Conservation (phyloP, 2,888 invertebrate genomes). For the Rhimphoctona megacephalus region DNA sequence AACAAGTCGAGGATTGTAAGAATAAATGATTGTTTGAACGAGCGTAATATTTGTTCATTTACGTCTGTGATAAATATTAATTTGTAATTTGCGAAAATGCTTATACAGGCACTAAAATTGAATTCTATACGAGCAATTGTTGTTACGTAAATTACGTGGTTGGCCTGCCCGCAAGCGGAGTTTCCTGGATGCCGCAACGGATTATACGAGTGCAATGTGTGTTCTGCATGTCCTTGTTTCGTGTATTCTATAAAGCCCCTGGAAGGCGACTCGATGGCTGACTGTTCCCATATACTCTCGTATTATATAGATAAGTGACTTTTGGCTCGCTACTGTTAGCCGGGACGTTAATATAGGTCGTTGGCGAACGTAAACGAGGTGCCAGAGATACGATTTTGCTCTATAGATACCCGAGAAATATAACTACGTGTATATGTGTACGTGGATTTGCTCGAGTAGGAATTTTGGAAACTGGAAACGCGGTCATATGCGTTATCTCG, state of each 20-base stretch:
- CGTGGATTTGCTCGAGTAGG: not conserved
- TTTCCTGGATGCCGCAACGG: conserved; percentile 38
- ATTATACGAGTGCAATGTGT: conserved; percentile 49
- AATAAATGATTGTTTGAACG: not conserved
- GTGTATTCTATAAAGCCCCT: conserved; percentile 9
- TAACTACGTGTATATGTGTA: not conserved
- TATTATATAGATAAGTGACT: conserved; percentile 35
- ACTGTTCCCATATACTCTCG: conserved; percentile 25
- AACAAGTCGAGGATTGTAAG: not conserved
- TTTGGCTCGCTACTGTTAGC: conserved; percentile 48
- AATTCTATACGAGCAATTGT: conserved; percentile 3
- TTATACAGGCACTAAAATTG: not conserved
- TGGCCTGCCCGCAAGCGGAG: not conserved
- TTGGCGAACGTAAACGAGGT: conserved; percentile 57
- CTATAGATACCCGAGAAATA: conserved; percentile 6
- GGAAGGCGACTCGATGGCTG: conserved; percentile 56
- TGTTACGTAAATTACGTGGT: conserved; percentile 25
- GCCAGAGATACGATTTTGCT: conserved; percentile 30
- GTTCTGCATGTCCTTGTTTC: conserved; percentile 31
- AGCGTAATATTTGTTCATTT: not conserved
- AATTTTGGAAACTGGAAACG: conserved; percentile 54
- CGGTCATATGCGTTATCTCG: conserved; percentile 52
- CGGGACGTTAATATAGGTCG: conserved; percentile 62
- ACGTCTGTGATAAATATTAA: not conserved
- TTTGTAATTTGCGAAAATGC: not conserved